Evolutionary conservation across 2,797 vertebrate genomes (phyloP).

Genomic region (Sebastes elongatus): DNA sequence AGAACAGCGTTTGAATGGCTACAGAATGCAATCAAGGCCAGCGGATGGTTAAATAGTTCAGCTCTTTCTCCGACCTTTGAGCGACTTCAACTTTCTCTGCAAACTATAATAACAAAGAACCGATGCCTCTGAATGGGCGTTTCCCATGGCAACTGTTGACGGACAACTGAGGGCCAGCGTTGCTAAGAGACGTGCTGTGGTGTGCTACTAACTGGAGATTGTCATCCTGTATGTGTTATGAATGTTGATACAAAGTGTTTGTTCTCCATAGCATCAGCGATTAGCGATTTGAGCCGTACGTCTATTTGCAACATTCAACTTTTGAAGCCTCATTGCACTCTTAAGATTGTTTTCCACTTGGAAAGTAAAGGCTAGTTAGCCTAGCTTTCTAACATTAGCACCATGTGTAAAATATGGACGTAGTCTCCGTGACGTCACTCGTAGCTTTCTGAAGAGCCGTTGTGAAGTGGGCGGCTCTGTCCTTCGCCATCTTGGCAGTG

Average conservation of each 20-base stretch:
- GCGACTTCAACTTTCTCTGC: conserved; percentile 32
- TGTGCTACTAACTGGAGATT: not conserved
- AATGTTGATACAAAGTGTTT: not conserved
- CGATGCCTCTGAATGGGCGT: not conserved
- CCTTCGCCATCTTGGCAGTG: no score
- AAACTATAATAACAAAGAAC: conserved; percentile 3
- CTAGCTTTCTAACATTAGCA: not conserved
- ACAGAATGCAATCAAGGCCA: conserved; percentile 54
- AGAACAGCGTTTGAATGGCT: conserved; percentile 29
- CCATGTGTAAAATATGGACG: no score
- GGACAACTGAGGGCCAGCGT: not conserved
- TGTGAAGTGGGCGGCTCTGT: no score
- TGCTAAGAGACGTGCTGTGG: not conserved
- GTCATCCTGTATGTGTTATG: not conserved
- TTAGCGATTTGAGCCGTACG: not conserved
- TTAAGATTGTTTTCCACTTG: not conserved
- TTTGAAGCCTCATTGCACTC: not conserved
- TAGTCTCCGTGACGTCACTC: no score
- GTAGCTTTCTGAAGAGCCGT: no score
- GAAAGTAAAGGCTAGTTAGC: not conserved
- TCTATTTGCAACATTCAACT: not conserved
- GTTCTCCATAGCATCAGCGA: not conserved
- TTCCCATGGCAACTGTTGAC: not conserved
- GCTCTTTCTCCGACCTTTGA: conserved; percentile 37
- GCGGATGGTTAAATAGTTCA: conserved; percentile 35